A percentile compares a stretch with the other conserved stretches of the same genome.
Conservation (phyloP, 2,888 invertebrate genomes). For the Acrobasis suavella region DNA sequence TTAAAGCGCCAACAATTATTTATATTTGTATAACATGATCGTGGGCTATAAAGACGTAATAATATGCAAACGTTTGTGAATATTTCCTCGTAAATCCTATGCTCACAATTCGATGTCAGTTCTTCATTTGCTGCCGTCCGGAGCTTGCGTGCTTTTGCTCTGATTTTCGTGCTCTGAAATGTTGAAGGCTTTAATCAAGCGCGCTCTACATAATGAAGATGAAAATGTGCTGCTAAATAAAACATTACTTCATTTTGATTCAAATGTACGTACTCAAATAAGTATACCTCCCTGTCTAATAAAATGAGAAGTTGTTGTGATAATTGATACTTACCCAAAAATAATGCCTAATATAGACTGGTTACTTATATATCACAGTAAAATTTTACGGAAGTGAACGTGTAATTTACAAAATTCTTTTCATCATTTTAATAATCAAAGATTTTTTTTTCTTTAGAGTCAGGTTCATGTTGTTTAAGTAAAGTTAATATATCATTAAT, state of each 20-base stretch:
- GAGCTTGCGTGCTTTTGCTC: constrained; percentile 59
- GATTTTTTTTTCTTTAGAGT: too few relatives aligned
- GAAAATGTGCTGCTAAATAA: constrained; percentile 59
- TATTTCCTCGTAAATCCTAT: constrained; percentile 65
- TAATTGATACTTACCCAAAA: too few relatives aligned
- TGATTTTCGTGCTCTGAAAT: constrained; percentile 48
- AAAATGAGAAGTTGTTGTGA: too few relatives aligned
- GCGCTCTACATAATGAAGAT: constrained; percentile 62
- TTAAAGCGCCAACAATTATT: constrained; percentile 68
- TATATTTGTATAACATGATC: constrained; percentile 75
- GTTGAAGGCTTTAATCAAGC: constrained; percentile 73
- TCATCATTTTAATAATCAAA: too few relatives aligned
- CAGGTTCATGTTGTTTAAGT: too few relatives aligned
- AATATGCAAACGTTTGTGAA: constrained; percentile 72
- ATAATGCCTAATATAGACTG: too few relatives aligned
- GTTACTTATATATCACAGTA: too few relatives aligned
- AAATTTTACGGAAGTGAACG: too few relatives aligned
- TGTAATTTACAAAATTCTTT: too few relatives aligned
- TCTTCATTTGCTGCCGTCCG: constrained; percentile 58
- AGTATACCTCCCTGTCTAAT: too few relatives aligned
- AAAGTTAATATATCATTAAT: too few relatives aligned
- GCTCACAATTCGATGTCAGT: constrained; percentile 61
- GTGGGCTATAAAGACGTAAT: constrained; percentile 70
- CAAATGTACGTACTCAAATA: neutral
- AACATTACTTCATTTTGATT: constrained; percentile 65